phyloP scores from a whole-genome alignment of 2,797 vertebrate species.

The Lagodon rhomboides region DNA sequence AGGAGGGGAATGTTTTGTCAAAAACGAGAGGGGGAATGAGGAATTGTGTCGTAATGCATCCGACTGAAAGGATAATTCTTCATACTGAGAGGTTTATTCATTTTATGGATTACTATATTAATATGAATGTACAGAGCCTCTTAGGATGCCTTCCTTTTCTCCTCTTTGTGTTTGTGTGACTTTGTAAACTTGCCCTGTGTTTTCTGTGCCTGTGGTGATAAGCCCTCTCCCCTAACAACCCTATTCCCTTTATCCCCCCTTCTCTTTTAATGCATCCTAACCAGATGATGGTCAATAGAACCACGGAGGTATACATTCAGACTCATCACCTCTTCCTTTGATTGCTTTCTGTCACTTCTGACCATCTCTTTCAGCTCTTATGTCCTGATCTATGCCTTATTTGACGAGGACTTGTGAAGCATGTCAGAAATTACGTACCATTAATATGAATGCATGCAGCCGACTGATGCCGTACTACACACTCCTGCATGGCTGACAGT shows the following conservation, averaged over 20 bases:
- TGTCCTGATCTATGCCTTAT: slow-evolving; percentile 29
- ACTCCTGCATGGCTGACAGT: slow-evolving; percentile 73
- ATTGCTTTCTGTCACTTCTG: slow-evolving; percentile 31
- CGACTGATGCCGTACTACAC: slow-evolving; percentile 35
- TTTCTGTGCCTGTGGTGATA: slow-evolving; percentile 41
- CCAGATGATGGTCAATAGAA: slow-evolving; percentile 99
- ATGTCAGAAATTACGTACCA: slow-evolving; percentile 57
- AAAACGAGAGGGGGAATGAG: not conserved
- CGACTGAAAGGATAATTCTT: not conserved
- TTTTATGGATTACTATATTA: not conserved
- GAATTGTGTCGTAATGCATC: slow-evolving; percentile 7
- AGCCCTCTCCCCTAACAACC: slow-evolving; percentile 67
- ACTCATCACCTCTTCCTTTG: slow-evolving; percentile 47
- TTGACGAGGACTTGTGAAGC: slow-evolving; percentile 36
- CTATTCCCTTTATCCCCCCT: slow-evolving; percentile 61
- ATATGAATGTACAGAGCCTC: slow-evolving; percentile 8
- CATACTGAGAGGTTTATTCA: slow-evolving; percentile 24
- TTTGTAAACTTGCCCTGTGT: slow-evolving; percentile 45
- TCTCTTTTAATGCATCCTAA: slow-evolving; percentile 84
- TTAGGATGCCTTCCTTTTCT: not conserved
- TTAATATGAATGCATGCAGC: slow-evolving; percentile 60
- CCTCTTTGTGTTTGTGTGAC: slow-evolving; percentile 28
- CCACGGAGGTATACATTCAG: slow-evolving; percentile 93
- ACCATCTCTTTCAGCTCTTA: slow-evolving; percentile 63
- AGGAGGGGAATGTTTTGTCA: not conserved